phyloP scores from a whole-genome alignment of 2,797 vertebrate species.

The Enteromius anoplus region DNA sequence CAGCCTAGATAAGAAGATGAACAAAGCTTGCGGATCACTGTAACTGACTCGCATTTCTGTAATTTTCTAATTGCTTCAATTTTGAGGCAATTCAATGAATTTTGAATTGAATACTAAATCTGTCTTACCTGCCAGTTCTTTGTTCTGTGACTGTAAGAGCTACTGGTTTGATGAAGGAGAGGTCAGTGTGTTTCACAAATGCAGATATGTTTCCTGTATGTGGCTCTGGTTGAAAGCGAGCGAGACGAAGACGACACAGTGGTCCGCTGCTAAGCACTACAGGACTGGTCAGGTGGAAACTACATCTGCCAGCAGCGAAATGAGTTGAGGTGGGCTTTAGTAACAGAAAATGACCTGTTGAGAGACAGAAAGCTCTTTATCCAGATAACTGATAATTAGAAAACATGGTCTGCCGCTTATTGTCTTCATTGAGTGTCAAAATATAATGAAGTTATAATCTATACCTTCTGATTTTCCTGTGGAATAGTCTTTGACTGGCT shows the following conservation, averaged over 20 bases:
- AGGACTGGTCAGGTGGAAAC: constrained; percentile 82
- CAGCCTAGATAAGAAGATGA: neutral
- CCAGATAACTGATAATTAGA: neutral
- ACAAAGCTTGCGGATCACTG: neutral
- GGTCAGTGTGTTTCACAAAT: constrained; percentile 72
- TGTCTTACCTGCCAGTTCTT: constrained; percentile 72
- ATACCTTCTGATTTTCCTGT: constrained; percentile 76
- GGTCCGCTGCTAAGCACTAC: constrained; percentile 73
- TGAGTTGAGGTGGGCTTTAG: constrained; percentile 68
- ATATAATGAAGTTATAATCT: neutral
- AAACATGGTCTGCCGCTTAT: neutral
- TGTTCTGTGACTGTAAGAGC: constrained; percentile 64
- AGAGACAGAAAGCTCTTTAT: constrained; percentile 9
- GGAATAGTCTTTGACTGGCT: constrained; percentile 76
- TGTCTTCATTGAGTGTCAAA: neutral
- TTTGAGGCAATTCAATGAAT: neutral
- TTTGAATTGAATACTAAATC: neutral
- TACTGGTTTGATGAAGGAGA: constrained; percentile 66
- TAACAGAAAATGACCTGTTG: constrained; percentile 82
- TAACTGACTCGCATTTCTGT: no score
- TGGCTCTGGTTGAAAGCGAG: constrained; percentile 73
- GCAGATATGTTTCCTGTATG: constrained; percentile 74
- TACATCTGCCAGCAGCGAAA: constrained; percentile 72
- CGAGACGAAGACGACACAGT: constrained; percentile 79
- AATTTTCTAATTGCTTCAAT: neutral